Conservation (phyloP, 2,888 invertebrate species). For the Blomia tropicalis region DNA sequence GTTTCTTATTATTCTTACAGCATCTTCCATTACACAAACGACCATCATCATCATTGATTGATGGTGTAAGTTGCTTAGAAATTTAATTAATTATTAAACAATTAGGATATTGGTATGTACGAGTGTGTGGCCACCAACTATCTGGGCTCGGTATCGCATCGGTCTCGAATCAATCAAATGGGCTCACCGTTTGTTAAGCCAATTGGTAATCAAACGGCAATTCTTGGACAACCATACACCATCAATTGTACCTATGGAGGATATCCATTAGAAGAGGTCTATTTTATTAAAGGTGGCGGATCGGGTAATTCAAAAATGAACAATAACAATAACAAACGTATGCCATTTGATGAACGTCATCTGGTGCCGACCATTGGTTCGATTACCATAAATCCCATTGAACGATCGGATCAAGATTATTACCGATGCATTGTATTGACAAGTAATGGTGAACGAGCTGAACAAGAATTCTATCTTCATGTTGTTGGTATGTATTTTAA, state of each 20-base stretch:
- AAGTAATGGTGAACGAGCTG: conserved; percentile 27
- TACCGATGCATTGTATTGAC: conserved; percentile 29
- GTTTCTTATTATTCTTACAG: neutral
- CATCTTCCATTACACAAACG: no score
- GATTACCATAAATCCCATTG: conserved; percentile 17
- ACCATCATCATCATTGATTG: neutral
- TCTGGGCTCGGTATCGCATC: conserved; percentile 18
- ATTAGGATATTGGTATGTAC: conserved; percentile 21
- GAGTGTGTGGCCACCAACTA: conserved; percentile 19
- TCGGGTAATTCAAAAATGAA: neutral
- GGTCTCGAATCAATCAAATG: conserved; percentile 25
- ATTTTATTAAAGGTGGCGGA: conserved; percentile 21
- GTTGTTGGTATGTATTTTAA: conserved; percentile 27
- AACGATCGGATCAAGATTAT: conserved; percentile 25
- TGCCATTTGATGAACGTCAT: conserved; percentile 24
- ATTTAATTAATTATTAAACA: neutral
- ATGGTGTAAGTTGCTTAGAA: neutral
- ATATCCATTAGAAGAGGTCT: conserved; percentile 26
- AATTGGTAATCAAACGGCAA: conserved; percentile 23
- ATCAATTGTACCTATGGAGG: conserved; percentile 24
- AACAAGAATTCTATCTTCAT: conserved; percentile 28
- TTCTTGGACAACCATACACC: conserved; percentile 17
- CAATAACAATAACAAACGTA: conserved; percentile 4
- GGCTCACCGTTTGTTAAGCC: conserved; percentile 25
- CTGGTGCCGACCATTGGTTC: conserved; percentile 16